Evolutionary conservation across 2,888 invertebrate genomes (phyloP), one percentile per base, ranked within the genome.

Genomic region (Ormia ochracea): DNA sequence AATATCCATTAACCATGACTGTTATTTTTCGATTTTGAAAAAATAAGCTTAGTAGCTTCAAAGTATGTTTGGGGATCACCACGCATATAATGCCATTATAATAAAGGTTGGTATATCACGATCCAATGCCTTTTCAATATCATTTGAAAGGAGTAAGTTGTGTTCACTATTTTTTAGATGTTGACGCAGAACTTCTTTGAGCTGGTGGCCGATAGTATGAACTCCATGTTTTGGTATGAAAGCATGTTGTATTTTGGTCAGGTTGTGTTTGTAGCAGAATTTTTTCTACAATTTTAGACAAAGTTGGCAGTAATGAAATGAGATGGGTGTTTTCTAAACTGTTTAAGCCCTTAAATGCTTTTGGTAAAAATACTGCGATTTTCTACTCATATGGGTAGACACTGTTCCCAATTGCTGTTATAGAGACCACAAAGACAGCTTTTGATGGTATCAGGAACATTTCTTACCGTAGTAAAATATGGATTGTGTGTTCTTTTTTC

Each of bases 121-220:
- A 5, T 48, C 63, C 4, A 63, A 63, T 5, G 54, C 58, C 6
- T 68, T 58, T 33, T 58, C 63, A 4, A 66, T 65, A 12, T 36
- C 65, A 4, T 36, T 50, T 2, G 65, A 65, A 6, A 50, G 1
- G 1, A 65, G 12, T 7, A 66, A 1, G 3, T 17, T 41, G 4
- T 66, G 54, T 38, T 4, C 17, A n/a, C 21, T 3, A 7, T 36
- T 54, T 17, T 36, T 52, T 2, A 66, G 17, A 19, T 68, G 54
- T 1, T 1, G 0, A 10, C 68, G 3, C 3, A 68, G 23, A 10
- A 2, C 21, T 3, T 68, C 19, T 21, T 54, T 43, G 9, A 50
- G 3, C n/a, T 26, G 9, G 19, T 65, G 65, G 31, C 26, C 36
- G 7, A 65, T 3, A 6, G 17, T 52, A 12, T 52, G 50, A 1